Base-by-base conservation (phyloP, 2,888 invertebrate species). In the Dusona sp. region DNA sequence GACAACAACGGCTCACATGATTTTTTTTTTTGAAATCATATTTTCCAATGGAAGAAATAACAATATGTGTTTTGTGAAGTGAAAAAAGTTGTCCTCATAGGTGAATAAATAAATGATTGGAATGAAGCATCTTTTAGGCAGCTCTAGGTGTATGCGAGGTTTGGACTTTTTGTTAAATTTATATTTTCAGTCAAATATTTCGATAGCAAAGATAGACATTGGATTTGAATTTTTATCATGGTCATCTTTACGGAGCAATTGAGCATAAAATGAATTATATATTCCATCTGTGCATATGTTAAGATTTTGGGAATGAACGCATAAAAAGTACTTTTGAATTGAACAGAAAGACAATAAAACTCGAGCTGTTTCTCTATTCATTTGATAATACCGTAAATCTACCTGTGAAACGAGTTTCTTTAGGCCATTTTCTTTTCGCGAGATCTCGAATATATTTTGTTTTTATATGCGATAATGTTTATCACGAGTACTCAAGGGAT, bases 401-500 rank as follows among this genome's bases (percentile, higher is more conserved):
- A 61, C 61, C 29, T 61, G 61, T n/a, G 61, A 61, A 29, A 29
- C 29, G 29, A 29, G 54, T 16, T 45, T 42, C 77, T 42, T 45
- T 19, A 25, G 7, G 22, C 29, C 3, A 19, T n/a, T 22, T 54
- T 48, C 19, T 48, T 45, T 13, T 25, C 42, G 33, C 3, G 36
- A 79, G n/a, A 83, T 57, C 67, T 45, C 13, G 54, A 65, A 73
- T 74, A 68, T 48, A 22, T 51, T 78, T 78, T 33, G 45, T 64
- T 84, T 80, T 72, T 57, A 57, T 57, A 25, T 22, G 70, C 8
- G 29, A 70, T 13, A 33, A 57, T 70, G 61, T 75, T 36, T 79
- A 57, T 79, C 74, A 65, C 51, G 45, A 79, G 67, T 42, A 79
- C 38, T 75, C 38, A 22, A 29, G 67, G 79, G 79, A 79, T 51